These are phyloP conservation scores for Pogoniulus pusillus DNA, from an alignment of 2,797 vertebrate genomes.

Conservation along the genomic window DNA sequence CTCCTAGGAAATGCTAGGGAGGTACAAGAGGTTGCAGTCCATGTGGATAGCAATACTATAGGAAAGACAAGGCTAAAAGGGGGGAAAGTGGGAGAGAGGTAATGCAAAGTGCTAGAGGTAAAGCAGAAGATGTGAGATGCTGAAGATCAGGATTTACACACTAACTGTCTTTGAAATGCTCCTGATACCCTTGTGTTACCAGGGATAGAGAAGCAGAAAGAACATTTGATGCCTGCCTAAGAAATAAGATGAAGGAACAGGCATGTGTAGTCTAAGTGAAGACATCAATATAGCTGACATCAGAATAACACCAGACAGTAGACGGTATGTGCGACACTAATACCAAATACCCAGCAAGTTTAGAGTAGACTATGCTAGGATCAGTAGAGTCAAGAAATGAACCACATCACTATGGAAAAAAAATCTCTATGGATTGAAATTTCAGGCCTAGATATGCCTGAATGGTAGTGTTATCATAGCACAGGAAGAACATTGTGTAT, in stretches of 20 bases:
- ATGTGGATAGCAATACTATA: neutral
- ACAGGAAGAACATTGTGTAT: neutral
- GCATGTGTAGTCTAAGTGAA: neutral
- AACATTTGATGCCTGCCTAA: neutral
- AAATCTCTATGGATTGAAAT: neutral
- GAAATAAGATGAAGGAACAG: neutral
- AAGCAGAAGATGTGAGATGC: neutral
- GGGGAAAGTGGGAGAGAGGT: neutral
- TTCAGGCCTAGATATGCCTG: neutral
- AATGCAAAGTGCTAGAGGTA: neutral
- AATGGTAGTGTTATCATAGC: neutral
- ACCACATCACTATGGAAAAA: neutral
- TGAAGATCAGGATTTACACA: neutral
- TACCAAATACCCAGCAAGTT: neutral
- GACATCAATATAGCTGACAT: neutral
- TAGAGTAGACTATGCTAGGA: neutral
- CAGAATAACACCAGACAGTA: neutral
- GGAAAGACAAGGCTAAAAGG: neutral
- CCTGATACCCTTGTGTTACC: accelerated
- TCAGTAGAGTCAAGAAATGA: neutral
- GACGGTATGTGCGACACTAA: neutral
- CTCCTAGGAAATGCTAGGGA: neutral
- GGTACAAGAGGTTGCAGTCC: neutral
- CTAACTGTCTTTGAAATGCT: neutral
- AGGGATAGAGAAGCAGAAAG: neutral